phyloP scores from a whole-genome alignment of 2,113 vertebrate genomes.

The Oncorhynchus masou region DNA sequence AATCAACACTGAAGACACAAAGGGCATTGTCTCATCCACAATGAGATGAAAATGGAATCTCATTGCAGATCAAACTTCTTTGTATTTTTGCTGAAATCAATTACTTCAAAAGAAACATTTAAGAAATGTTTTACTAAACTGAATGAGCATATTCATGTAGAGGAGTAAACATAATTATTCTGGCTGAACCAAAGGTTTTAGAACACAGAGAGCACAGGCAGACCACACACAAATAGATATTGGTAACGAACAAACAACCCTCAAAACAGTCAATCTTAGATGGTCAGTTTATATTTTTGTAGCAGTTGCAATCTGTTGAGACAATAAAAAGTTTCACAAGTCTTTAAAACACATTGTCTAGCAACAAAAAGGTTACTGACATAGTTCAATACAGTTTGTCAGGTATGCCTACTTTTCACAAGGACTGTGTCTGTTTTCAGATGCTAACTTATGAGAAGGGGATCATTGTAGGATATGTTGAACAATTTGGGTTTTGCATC shows the following conservation, averaged over 20 bases:
- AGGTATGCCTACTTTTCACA: slow-evolving; percentile 73
- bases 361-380: slow-evolving; percentile 72
- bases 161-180: not conserved
- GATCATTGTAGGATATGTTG: slow-evolving; percentile 52
- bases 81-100: no score
- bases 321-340: slow-evolving; percentile 80
- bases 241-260: slow-evolving; percentile 53
- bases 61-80: no score
- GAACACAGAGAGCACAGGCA: not conserved
- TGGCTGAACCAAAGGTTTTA: slow-evolving; percentile 4
- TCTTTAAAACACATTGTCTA: slow-evolving; percentile 75
- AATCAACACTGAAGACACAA: no score
- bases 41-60: no score
- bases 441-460: slow-evolving; percentile 60
- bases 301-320: slow-evolving; percentile 78
- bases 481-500: slow-evolving; percentile 51
- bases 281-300: slow-evolving; percentile 76
- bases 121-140: no score
- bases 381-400: slow-evolving; percentile 69
- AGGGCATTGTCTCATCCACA: no score
- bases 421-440: slow-evolving; percentile 63
- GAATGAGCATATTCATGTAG: not conserved
- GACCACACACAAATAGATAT: not conserved
- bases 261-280: slow-evolving; percentile 54
- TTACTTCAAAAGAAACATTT: no score